phyloP scores from a whole-genome alignment of 2,797 vertebrate species.

The Falco biarmicus region DNA sequence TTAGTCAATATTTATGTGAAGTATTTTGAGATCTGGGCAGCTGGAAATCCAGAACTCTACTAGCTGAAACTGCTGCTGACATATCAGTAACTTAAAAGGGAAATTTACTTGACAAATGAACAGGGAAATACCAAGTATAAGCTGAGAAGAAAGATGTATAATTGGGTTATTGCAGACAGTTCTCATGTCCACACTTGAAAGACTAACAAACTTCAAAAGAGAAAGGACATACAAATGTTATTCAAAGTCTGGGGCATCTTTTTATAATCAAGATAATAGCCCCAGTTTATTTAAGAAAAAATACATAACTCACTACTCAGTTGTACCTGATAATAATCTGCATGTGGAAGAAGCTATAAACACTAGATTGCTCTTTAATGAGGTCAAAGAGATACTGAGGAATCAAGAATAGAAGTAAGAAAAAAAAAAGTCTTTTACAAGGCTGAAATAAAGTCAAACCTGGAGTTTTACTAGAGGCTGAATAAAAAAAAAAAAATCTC shows the following conservation, averaged over 20 bases:
- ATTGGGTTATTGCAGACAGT: background rate
- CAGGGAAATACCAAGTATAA: background rate
- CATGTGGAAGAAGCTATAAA: background rate
- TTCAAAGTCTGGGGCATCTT: background rate
- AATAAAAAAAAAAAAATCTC: background rate
- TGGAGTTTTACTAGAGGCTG: background rate
- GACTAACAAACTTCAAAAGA: background rate
- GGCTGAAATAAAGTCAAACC: background rate
- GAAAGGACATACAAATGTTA: background rate
- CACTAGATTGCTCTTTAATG: background rate
- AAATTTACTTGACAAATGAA: background rate
- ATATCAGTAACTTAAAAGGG: background rate
- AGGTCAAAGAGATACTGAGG: background rate
- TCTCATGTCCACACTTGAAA: background rate
- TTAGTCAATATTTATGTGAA: background rate
- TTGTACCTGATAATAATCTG: background rate
- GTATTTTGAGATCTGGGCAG: background rate
- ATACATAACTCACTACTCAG: background rate
- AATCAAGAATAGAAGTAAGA: background rate
- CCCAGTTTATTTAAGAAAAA: background rate
- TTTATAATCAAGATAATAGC: background rate
- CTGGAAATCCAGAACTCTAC: background rate
- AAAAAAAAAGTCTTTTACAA: background rate
- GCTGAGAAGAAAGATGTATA: background rate
- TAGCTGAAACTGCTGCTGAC: slow-evolving; percentile 13